Evolutionary conservation across 2,113 vertebrate genomes (phyloP), one percentile per base, ranked within the genome.

Genomic region (Ailurus styani): DNA sequence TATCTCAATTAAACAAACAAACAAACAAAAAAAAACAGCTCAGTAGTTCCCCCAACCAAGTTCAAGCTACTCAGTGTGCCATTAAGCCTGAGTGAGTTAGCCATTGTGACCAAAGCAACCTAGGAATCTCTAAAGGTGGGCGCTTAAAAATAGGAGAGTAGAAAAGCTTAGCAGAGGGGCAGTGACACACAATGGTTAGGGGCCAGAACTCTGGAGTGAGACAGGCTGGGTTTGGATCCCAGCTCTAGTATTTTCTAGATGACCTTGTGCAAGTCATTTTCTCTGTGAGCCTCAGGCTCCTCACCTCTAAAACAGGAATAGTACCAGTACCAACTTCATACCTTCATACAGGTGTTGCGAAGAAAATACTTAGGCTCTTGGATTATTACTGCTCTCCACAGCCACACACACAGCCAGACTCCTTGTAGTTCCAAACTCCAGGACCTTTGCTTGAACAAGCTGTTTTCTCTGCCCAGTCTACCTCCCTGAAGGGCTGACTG

Each of bases 331-430:
- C 83, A 60, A 37, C n/a, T 79, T 25, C 31, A 66, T 37, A 72
- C 17, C 31, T 57, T 91, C 90, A 73, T 29, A 45, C 1, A 60
- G 23, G 7, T 42, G 20, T 90, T 40, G 2, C 25, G 25, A 96
- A 97, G 81, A 90, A 90, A 75, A 72, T 62, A 93, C 64, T 54
- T 78, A 93, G 40, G n/a, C 10, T 89, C 79, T 81, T 52, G 64
- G 34, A 20, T n/a, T 89, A 82, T 73, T 64, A 77, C 40, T 34
- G 52, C 68, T 96, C 3, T 50, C 54, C 54, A 11, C 21, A 82
- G 29, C 15, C 52, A 47, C 42, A 75, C 37, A 86, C 68, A 81
- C 34, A 93, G 23, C 72, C 72, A 90, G 40, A 86, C n/a, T 82
- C 60, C 40, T 52, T 87, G 8, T 8, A 79, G 62, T 90, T 96